phyloP scores from a whole-genome alignment of 2,888 invertebrate genomes.

The Lomographa bimaculata region DNA sequence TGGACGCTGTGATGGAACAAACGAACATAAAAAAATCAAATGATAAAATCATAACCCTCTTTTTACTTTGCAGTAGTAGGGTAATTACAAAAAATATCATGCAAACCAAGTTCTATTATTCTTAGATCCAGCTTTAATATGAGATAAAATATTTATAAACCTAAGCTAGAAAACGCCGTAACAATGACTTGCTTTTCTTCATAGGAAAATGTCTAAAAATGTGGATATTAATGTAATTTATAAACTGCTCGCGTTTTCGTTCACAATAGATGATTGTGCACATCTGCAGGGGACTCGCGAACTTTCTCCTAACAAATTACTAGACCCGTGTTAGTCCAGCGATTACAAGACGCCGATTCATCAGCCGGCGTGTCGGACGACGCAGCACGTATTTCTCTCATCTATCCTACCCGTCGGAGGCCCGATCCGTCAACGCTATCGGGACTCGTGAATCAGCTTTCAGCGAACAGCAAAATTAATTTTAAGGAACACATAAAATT shows the following conservation, averaged over 20 bases:
- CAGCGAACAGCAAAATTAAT: conserved; percentile 70
- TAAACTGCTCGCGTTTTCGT: conserved; percentile 51
- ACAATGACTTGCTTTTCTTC: conserved; percentile 16
- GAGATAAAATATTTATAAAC: too few species aligned
- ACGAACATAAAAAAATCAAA: too few species aligned
- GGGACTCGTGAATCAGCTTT: conserved; percentile 48
- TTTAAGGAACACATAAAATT: conserved; percentile 31
- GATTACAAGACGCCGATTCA: conserved; percentile 79
- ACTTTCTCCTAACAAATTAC: conserved; percentile 67
- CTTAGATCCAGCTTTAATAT: neutral
- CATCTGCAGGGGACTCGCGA: conserved; percentile 58
- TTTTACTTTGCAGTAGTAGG: too few species aligned
- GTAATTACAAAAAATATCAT: too few species aligned
- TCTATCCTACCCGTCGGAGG: conserved; percentile 67
- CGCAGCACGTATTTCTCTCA: conserved; percentile 72
- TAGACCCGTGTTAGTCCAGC: conserved; percentile 70
- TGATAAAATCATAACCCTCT: too few species aligned
- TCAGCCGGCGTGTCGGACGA: conserved; percentile 61
- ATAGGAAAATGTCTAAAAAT: conserved; percentile 15
- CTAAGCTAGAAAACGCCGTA: neutral
- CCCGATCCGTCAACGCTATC: conserved; percentile 77
- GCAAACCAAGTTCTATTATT: too few species aligned
- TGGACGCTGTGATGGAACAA: too few species aligned
- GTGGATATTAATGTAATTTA: conserved; percentile 26
- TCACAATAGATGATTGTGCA: conserved; percentile 62